Percentiles rank a stretch among this genome's conserved stretches.
Conservation (phyloP, 2,797 vertebrate species). For the Pagetopsis macropterus region DNA sequence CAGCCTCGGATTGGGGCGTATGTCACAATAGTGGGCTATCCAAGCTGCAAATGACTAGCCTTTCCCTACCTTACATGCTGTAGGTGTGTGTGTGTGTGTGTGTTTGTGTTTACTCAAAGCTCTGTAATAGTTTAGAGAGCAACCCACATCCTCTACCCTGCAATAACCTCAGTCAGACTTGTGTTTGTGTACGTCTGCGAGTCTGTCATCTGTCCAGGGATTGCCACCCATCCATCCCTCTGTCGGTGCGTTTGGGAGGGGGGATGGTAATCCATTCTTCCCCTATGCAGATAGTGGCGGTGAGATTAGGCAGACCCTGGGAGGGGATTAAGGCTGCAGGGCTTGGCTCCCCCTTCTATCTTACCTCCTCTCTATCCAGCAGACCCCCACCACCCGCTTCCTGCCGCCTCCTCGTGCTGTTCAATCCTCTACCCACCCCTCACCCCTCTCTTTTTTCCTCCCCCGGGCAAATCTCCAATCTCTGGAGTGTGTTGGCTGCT, state of each 20-base stretch:
- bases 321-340: constrained; percentile 75
- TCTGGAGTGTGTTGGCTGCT: constrained; percentile 60
- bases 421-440: constrained; percentile 40
- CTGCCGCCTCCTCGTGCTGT: constrained; percentile 41
- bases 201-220: constrained; percentile 45
- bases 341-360: constrained; percentile 58
- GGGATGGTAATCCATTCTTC: constrained; percentile 78
- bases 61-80: constrained; percentile 28
- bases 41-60: constrained; percentile 26
- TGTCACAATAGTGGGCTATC: constrained; percentile 28
- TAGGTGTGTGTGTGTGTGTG: neutral
- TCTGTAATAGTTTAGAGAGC: neutral
- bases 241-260: constrained; percentile 56
- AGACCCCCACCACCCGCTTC: constrained; percentile 46
- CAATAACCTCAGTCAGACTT: constrained; percentile 20
- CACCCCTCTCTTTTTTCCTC: constrained; percentile 46
- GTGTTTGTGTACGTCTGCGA: constrained; percentile 18
- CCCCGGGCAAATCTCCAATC: constrained; percentile 61
- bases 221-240: constrained; percentile 37
- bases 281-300: constrained; percentile 74
- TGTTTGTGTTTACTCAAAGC: constrained; percentile 1
- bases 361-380: constrained; percentile 57
- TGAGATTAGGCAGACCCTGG: constrained; percentile 79
- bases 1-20: constrained; percentile 36
- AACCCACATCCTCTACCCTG: constrained; percentile 5